Evolutionary conservation across 2,797 vertebrate genomes (phyloP).

Genomic region (Trachops cirrhosus): DNA sequence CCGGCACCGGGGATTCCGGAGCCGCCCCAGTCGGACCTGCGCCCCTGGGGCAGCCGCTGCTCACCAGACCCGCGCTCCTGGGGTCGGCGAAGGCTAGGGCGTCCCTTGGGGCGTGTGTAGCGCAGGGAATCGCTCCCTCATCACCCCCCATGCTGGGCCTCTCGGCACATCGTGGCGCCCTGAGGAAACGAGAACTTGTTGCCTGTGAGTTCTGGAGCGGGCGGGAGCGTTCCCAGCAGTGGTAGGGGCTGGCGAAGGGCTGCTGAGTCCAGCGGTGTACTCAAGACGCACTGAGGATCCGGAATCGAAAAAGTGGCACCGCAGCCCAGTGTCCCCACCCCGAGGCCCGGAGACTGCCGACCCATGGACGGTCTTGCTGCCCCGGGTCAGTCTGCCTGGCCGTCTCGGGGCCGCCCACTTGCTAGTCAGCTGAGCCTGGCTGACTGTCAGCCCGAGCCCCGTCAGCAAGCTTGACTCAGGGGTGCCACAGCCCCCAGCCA

Average conservation of each 20-base stretch:
- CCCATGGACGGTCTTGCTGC: background rate
- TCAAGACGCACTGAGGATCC: background rate
- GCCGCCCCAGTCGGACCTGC: background rate
- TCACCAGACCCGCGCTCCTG: background rate
- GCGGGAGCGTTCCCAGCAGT: background rate
- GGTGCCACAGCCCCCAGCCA: background rate
- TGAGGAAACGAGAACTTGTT: conserved; percentile 66
- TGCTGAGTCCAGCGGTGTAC: background rate
- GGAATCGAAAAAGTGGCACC: background rate
- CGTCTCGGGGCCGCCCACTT: background rate
- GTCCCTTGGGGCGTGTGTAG: background rate
- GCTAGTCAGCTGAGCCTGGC: conserved; percentile 29
- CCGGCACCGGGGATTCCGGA: background rate
- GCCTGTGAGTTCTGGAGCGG: conserved; percentile 56
- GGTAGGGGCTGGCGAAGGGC: background rate
- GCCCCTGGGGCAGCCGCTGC: background rate
- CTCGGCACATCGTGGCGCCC: background rate
- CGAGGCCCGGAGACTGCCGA: background rate
- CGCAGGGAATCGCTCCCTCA: background rate
- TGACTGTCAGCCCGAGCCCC: background rate
- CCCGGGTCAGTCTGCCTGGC: background rate
- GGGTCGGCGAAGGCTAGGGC: background rate
- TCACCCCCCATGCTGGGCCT: background rate
- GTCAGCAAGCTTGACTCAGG: background rate
- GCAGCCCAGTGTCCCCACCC: background rate